Evolutionary conservation across 2,888 invertebrate species (phyloP), one percentile per base, ranked within the genome.

Genomic region (Iphiclides podalirius): DNA sequence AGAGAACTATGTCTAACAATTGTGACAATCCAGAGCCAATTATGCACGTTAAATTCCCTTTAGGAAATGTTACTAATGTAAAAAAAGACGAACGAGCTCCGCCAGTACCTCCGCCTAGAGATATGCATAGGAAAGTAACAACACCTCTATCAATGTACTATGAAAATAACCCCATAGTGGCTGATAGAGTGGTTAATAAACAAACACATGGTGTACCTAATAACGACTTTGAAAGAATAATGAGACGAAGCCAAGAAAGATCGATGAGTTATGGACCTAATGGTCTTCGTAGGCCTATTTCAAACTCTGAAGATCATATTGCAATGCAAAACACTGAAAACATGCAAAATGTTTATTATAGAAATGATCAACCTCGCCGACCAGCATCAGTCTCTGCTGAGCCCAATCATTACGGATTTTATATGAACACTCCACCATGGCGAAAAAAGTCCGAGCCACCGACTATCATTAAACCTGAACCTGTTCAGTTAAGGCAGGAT

Each of bases 81-180:
- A 82, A 78, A 58, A 78, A 77, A 59, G 87, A 89, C 36, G 83
- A 84, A 42, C 89, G 86, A 38, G 66, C 91, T 28, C 94, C 95
- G 3, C 95, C 95, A 0, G 92, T 93, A 2, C 95, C 95, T 17
- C 95, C 95, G 0, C 95, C 95, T n/a, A 86, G 94, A 60, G 94
- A 94, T 75, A 94, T 93, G 57, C 89, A 91, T 63, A 90, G 92
- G 52, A 90, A 91, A 73, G 83, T 91, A 11, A 76, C 90, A 13
- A 88, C 89, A 23, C 86, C 86, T 53, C 57, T 88, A 59, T 88
- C 89, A 15, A 89, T 88, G 83, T 84, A 83, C 65, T 87, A 89
- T 63, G 89, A 89, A 62, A 83, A 80, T 59, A 82, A 77, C 49
- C 63, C 79, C 1, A 61, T 73, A 48, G 63, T 77, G 52, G 62